Percentiles rank a stretch among this genome's conserved stretches.
Evolutionary conservation across 2,888 invertebrate genomes (phyloP).

Genomic region (Lasioglossum malachurum): DNA sequence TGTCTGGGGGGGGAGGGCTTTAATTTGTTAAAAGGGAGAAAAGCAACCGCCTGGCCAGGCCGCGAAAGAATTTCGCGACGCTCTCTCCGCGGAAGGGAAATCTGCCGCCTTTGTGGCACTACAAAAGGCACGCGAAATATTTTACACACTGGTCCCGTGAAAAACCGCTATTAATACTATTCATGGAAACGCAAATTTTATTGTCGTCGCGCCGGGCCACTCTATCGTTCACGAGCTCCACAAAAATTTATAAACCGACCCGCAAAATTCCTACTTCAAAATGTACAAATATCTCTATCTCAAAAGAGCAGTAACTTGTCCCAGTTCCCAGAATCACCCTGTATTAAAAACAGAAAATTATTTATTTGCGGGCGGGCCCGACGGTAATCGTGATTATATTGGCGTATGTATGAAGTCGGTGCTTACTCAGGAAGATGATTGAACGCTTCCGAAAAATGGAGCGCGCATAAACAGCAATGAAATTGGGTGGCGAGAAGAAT

Average conservation of each 20-base stretch:
- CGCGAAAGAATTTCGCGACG: slow-evolving; percentile 24
- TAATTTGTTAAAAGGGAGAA: slow-evolving; percentile 82
- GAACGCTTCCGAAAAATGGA: background rate
- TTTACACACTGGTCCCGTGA: slow-evolving; percentile 1
- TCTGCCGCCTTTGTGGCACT: slow-evolving; percentile 14
- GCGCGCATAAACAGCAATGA: background rate
- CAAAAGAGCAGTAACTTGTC: too few relatives aligned
- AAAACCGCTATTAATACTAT: slow-evolving; percentile 1
- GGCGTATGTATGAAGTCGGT: background rate
- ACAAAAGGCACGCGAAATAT: background rate
- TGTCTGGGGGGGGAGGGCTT: slow-evolving; percentile 69
- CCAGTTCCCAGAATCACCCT: too few relatives aligned
- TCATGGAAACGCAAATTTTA: background rate
- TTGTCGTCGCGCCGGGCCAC: background rate
- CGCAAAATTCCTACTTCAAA: background rate
- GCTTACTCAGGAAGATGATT: background rate
- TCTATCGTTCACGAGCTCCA: background rate
- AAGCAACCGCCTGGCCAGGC: slow-evolving; percentile 47
- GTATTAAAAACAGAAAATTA: background rate
- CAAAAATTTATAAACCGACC: background rate
- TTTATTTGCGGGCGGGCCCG: background rate
- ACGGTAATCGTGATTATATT: background rate
- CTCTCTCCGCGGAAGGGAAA: slow-evolving; percentile 19
- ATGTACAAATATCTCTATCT: too few relatives aligned
- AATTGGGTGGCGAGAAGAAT: background rate